Evolutionary conservation across 2,888 invertebrate genomes (phyloP), one percentile per base, ranked within the genome.

Genomic region (Epicampocera succincta): DNA sequence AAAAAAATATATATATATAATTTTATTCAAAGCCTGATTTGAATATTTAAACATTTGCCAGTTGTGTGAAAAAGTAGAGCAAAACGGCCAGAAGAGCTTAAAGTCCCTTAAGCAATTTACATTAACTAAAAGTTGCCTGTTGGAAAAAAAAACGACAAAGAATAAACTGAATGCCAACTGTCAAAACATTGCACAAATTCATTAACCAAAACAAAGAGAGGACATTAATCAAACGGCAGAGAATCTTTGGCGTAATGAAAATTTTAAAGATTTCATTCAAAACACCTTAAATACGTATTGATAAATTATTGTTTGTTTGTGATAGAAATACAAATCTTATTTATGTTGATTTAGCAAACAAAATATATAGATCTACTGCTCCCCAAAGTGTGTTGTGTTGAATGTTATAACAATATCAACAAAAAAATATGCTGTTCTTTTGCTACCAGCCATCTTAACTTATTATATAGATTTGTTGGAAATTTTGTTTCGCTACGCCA

Each of bases 151-250:
- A 33, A 8, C 3, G 5, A 1, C 33, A 33, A 66, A 71, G 44
- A 56, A 63, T 72, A 66, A 25, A 65, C 58, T 84, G 84, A 87
- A 86, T 85, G 85, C 78, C 66, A 82, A 52, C 71, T 82, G 78
- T 60, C 78, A 78, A 82, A 82, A 82, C 77, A 58, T 46, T 56
- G 19, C 21, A 78, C 52, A 66, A 69, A 66, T 84, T 82, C 78
- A 80, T 83, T 76, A 75, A 73, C 60, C n/a, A 72, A 72, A 38
- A 50, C 42, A 71, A 6, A 29, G 25, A 17, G 46, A 54, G 33
- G 29, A 29, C 52, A 29, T n/a, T 48, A 58, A 21, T 21, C n/a
- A 42, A 21, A 33, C 8, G 0, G 12, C 33, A 33, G 19, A 15
- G 11, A 33, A 8, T 40, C 6, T 19, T 58, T 40, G 12, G 58